Evolutionary conservation across 2,113 vertebrate species (phyloP), one percentile per base, ranked within the genome.

Genomic region (Patagioenas fasciata): DNA sequence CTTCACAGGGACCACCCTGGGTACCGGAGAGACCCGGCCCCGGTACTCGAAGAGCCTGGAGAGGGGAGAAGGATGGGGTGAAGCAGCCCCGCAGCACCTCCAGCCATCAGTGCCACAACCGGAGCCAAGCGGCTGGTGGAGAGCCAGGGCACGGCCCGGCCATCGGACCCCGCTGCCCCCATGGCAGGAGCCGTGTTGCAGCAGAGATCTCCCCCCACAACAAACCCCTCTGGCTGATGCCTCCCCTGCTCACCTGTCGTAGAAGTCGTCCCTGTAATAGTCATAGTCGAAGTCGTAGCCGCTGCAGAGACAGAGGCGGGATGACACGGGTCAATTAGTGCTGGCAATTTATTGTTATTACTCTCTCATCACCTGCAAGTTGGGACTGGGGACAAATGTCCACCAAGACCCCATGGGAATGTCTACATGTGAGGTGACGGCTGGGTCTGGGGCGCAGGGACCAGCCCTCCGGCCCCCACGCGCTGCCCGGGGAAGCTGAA

Each of bases 221-320:
- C 2, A 21, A 74, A 10, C 47, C 40, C 51, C 31, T 3, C 3
- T 6, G 66, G n/a, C 56, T 3, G 58, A 2, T 1, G 31, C 6
- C 15, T 88, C 38, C 91, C 89, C 91, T 21, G 69, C 98, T 98
- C 94, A 99, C 99, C 99, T 99, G 97, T 98, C 98, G 13, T 99
- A 99, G 97, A 99, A 99, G 94, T 99, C 98, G 14, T 99, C 98
- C 97, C 98, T 98, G 98, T 98, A 99, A 97, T 98, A 99, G 94
- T 99, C 99, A 32, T 98, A 99, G 97, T 98, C 98, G 80, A 99
- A 98, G 91, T 99, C 99, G 34, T 99, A 99, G 84, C 99, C 98
- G 14, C 99, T 99, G 97, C 88, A 85, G 96, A 97, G 93, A 97
- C 89, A 98, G 94, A 94, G 94, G 38, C 80, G 85, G 95, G 93